Evolutionary conservation across 2,797 vertebrate genomes (phyloP).

Genomic region (Simalia tracyae): DNA sequence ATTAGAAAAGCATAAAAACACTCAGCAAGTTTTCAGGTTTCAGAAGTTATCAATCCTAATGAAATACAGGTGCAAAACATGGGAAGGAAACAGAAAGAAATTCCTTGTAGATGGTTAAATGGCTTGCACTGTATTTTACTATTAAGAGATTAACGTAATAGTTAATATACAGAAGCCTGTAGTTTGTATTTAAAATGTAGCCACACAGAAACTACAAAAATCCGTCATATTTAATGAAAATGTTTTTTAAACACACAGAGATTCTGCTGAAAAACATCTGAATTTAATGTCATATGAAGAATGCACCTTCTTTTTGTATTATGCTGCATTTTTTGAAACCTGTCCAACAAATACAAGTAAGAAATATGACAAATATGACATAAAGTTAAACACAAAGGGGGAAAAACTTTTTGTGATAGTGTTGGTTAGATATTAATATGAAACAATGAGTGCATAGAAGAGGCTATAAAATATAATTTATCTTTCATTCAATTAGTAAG

Average conservation of each 20-base stretch:
- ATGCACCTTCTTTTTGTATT: not conserved
- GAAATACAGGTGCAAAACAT: not conserved
- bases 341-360: not conserved
- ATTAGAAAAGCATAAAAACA: not conserved
- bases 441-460: conserved; percentile 62
- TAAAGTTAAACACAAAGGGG: not conserved
- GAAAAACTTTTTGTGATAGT: not conserved
- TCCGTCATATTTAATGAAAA: not conserved
- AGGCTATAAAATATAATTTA: conserved; percentile 56
- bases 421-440: conserved; percentile 31
- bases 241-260: not conserved
- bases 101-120: not conserved
- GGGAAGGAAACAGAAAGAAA: not conserved
- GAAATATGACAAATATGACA: not conserved
- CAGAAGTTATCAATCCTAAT: not conserved
- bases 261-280: not conserved
- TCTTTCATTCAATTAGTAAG: conserved; percentile 67
- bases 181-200: not conserved
- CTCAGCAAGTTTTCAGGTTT: not conserved
- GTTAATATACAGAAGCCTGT: not conserved
- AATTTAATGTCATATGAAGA: not conserved
- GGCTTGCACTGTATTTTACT: not conserved
- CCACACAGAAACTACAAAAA: not conserved
- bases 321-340: not conserved
- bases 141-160: not conserved